Conservation (phyloP, 2,888 invertebrate genomes). For the Limnephilus rhombicus region DNA sequence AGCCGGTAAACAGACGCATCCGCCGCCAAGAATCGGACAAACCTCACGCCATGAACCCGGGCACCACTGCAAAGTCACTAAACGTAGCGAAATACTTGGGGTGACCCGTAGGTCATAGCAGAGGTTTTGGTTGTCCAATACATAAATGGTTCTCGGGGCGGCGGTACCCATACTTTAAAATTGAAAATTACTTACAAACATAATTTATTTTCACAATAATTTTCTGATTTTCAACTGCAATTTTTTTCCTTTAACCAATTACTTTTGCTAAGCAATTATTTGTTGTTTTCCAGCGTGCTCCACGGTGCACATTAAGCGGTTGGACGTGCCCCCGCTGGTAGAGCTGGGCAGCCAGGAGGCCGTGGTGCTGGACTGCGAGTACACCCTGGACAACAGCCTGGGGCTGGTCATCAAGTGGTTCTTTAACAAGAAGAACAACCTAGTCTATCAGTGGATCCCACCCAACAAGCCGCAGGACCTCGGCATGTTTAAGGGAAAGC, state of each 20-base stretch:
- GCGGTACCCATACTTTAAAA: too few species aligned
- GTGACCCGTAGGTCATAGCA: too few species aligned
- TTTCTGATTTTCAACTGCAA: neutral
- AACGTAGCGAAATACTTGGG: too few species aligned
- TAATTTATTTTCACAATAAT: neutral
- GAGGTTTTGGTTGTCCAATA: too few species aligned
- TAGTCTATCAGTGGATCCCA: slow-evolving; percentile 77
- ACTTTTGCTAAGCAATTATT: neutral
- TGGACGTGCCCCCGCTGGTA: slow-evolving; percentile 74
- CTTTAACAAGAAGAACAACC: slow-evolving; percentile 71
- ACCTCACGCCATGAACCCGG: too few species aligned
- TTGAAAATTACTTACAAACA: too few species aligned
- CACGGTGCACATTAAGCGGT: slow-evolving; percentile 74
- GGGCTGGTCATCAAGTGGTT: slow-evolving; percentile 77
- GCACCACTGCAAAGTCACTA: too few species aligned
- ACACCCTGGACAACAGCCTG: slow-evolving; percentile 62
- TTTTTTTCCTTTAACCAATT: neutral
- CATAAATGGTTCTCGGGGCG: too few species aligned
- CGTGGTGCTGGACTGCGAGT: slow-evolving; percentile 67
- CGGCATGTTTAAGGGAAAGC: slow-evolving; percentile 75
- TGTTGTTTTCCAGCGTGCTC: slow-evolving; percentile 71
- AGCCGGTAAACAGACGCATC: too few species aligned
- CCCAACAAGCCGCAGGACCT: slow-evolving; percentile 74
- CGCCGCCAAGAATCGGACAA: too few species aligned
- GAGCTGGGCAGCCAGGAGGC: slow-evolving; percentile 72